Conservation (phyloP, 2,888 invertebrate genomes). For the Catocala fraxini region DNA sequence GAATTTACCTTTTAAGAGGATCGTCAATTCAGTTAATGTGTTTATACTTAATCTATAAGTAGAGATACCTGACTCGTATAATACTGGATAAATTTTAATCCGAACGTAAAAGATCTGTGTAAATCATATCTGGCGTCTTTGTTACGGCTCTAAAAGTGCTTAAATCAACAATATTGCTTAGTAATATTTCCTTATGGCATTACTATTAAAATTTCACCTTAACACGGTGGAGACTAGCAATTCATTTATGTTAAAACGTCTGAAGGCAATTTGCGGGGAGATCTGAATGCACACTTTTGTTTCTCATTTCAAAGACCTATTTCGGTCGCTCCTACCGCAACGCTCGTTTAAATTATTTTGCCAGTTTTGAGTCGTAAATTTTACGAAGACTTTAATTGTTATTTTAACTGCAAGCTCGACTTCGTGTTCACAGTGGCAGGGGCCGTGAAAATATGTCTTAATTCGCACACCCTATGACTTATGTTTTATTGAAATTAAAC, state of each 20-base stretch:
- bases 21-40: slow-evolving; percentile 68
- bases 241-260: slow-evolving; percentile 72
- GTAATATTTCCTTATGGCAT: slow-evolving; percentile 81
- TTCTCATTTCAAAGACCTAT: slow-evolving; percentile 78
- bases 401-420: slow-evolving; percentile 87
- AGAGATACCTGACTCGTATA: slow-evolving; percentile 34
- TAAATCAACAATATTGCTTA: slow-evolving; percentile 80
- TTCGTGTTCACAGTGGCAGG: slow-evolving; percentile 72
- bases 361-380: slow-evolving; percentile 86
- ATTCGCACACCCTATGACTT: slow-evolving; percentile 84
- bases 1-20: slow-evolving; percentile 77
- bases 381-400: slow-evolving; percentile 86
- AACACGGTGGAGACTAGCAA: slow-evolving; percentile 68
- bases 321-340: slow-evolving; percentile 74
- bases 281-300: slow-evolving; percentile 80
- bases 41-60: slow-evolving; percentile 57
- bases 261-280: slow-evolving; percentile 68
- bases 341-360: slow-evolving; percentile 83
- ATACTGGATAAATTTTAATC: slow-evolving; percentile 48
- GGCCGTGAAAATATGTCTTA: slow-evolving; percentile 85
- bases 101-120: slow-evolving; percentile 40
- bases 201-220: slow-evolving; percentile 85
- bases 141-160: slow-evolving; percentile 65
- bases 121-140: slow-evolving; percentile 53
- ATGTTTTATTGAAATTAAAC: slow-evolving; percentile 78